phyloP scores from a whole-genome alignment of 2,888 invertebrate species.

The Dasysyrphus tricinctus region DNA sequence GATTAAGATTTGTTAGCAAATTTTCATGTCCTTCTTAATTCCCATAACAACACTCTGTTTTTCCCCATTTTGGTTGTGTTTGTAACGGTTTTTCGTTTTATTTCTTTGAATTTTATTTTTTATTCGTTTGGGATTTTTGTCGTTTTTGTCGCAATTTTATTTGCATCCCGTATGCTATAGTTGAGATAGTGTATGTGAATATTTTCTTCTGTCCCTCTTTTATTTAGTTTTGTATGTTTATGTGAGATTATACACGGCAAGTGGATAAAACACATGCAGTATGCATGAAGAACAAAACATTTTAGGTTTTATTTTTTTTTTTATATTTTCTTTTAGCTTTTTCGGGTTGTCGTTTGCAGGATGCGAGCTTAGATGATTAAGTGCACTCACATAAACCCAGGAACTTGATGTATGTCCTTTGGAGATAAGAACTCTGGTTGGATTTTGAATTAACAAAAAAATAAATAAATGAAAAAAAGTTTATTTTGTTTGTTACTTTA shows the following conservation, averaged over 20 bases:
- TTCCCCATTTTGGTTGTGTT: not conserved
- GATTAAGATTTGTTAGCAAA: constrained; percentile 63
- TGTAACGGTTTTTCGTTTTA: not conserved
- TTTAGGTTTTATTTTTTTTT: constrained; percentile 16
- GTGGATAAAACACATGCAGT: constrained; percentile 53
- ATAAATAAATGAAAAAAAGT: no score
- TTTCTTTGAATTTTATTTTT: constrained; percentile 5
- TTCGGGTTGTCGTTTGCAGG: constrained; percentile 37
- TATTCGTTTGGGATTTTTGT: constrained; percentile 6
- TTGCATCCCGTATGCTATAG: constrained; percentile 41
- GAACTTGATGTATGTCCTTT: constrained; percentile 65
- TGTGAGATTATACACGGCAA: constrained; percentile 52
- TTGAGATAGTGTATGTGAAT: not conserved
- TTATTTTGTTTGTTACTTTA: constrained; percentile 25
- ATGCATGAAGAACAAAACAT: constrained; percentile 41
- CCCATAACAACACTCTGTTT: constrained; percentile 36
- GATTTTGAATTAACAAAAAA: not conserved
- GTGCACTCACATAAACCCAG: constrained; percentile 48
- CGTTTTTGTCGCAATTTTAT: constrained; percentile 38
- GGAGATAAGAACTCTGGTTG: constrained; percentile 43
- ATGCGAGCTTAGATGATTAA: constrained; percentile 48
- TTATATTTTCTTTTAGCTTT: constrained; percentile 9
- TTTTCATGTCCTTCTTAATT: constrained; percentile 59
- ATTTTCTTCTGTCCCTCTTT: not conserved
- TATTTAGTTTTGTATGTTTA: constrained; percentile 30